phyloP scores from a whole-genome alignment of 1,140 invertebrate species.

The Subanguina moxae region DNA sequence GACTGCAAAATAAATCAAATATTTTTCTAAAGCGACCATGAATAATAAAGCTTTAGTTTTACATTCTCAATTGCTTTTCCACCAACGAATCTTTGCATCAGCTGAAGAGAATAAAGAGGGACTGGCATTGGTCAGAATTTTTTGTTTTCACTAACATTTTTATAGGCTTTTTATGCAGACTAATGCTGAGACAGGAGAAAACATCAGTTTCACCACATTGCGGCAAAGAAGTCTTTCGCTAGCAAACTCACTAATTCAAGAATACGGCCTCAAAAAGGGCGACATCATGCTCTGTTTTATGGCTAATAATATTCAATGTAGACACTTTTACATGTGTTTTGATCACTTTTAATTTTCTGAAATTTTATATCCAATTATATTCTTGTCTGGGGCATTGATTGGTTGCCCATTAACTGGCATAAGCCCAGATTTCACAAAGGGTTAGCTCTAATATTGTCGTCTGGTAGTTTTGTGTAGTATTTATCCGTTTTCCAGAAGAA shows the following conservation, averaged over 20 bases:
- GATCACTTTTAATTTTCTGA: background rate
- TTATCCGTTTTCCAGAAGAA: conserved; percentile 29
- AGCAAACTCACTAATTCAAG: conserved; percentile 3
- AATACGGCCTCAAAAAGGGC: conserved; percentile 19
- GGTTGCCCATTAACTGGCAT: conserved; percentile 41
- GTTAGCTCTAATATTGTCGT: conserved; percentile 17
- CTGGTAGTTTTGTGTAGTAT: no score
- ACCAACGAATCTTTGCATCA: conserved; percentile 18
- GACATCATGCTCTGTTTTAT: conserved; percentile 31
- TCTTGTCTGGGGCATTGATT: conserved; percentile 40
- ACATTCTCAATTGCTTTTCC: conserved; percentile 7
- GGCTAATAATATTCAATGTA: background rate
- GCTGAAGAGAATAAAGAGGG: conserved; percentile 22
- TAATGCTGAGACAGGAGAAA: background rate
- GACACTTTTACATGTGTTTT: background rate
- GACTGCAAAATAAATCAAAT: no score
- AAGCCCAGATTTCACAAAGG: conserved; percentile 28
- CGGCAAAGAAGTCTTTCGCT: conserved; percentile 17
- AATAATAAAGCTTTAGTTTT: no score
- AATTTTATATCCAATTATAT: conserved; percentile 44
- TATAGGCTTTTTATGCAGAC: conserved; percentile 1
- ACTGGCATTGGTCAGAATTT: conserved; percentile 15
- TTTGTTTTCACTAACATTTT: background rate
- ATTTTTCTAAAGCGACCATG: no score
- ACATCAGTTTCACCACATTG: conserved; percentile 14